Base-by-base conservation (phyloP, 2,888 invertebrate genomes). In the Ryuthela nishihirai region DNA sequence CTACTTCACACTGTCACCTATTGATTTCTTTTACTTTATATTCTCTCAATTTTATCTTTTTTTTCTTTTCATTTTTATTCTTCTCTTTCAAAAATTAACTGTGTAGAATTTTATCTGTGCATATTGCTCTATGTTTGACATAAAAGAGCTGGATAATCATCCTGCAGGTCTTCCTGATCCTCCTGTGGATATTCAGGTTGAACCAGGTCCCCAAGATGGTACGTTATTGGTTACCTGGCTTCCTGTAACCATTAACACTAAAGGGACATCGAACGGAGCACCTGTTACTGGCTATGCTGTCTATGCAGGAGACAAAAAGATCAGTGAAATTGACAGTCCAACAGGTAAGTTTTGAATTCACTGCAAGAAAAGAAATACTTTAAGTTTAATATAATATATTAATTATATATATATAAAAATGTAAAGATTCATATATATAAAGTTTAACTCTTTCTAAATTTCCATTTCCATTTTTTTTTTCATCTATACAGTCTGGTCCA, bases 141-240 rank as follows among this genome's bases (percentile, higher is more conserved):
- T 32, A 32, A 32, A 12, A n/a, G 32, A 32, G 10, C 32, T 10
- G 10, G n/a, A n/a, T n/a, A n/a, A n/a, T n/a, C n/a, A n/a, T n/a
- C n/a, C n/a, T n/a, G 4, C 23, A 78, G 83, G 82, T 68, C 74
- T 82, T 59, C 83, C 83, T 39, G 83, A 84, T 68, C 81, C 83
- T 5, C 83, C 84, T 17, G 75, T 80, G 41, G 82, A 83, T 72
- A 83, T 89, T 73, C 87, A 92, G 83, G 88, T 93, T 76, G 94
- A 94, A 81, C 84, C 88, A 77, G 98, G 98, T 68, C 98, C 98
- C 70, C 97, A 98, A 80, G 95, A 97, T 78, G 97, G 97, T 72
- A 95, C 95, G 67, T 83, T 99, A 72, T 82, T 99, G 75, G 92
- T 99, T 73, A 98, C 98, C 69, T 99, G 99, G 99, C 87, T 93